Base-by-base conservation (phyloP, 1,140 invertebrate species). In the Tribolium madens region DNA sequence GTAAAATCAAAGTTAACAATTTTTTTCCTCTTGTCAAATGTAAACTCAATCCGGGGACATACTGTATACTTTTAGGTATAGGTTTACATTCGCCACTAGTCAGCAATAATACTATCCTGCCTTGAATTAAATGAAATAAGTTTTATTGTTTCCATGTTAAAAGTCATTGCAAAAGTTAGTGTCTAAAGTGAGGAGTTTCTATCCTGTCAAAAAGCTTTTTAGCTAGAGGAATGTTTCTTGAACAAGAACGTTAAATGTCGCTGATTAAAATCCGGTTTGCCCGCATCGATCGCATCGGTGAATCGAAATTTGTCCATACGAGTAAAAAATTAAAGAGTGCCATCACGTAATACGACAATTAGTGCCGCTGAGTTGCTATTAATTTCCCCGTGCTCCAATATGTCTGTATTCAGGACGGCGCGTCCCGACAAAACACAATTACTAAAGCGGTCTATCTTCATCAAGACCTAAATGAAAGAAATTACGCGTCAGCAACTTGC, bases 271-370 rank as follows among this genome's bases (percentile, higher is more conserved):
- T 42, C 36, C 36, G 36, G 36, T n/a, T 42, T 42, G n/a, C 36
- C n/a, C 36, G 36, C 7, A 57, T 57, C 52, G 52, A 57, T 64
- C 26, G 13, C 13, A 17, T 17, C 15, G 12, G 5, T 42, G 26
- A 18, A 33, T 13, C 12, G 21, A 2, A 12, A 26, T 50, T 13
- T 50, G 15, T 10, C 21, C n/a, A 21, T 6, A 10, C 18, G 15
- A 13, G 17, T 10, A 57, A 76, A 76, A 76, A 76, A 76, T 76
- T 76, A 71, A 76, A 70, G 48, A 71, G 68, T 71, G 75, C 10
- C 64, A 70, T 70, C 48, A 52, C 68, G 68, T 71, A 76, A 76
- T 71, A 52, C 33, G 75, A 76, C 68, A 76, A 76, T 76, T 71
- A 76, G 48, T 71, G 68, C 64, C 50, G 68, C 68, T 76, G 48